Evolutionary conservation across 1,140 invertebrate species (phyloP).

Genomic region (Drosophila fuyamai): DNA sequence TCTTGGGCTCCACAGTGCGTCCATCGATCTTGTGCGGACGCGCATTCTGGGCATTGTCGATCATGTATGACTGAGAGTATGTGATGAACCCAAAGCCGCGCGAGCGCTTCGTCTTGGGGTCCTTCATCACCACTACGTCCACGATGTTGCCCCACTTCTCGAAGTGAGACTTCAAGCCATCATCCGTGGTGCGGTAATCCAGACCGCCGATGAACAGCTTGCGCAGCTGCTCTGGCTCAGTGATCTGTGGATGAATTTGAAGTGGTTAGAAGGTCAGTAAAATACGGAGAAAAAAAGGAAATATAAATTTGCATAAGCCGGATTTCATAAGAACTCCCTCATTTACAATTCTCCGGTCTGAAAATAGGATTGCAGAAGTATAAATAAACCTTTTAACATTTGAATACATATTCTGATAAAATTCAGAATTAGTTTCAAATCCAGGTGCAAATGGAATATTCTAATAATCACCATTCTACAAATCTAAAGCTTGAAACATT

Average conservation of each 20-base stretch:
- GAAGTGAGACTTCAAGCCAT: conserved; percentile 97
- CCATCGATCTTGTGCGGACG: conserved; percentile 90
- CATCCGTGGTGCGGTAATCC: conserved; percentile 98
- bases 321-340: background rate
- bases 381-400: background rate
- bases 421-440: background rate
- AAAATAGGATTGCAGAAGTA: background rate
- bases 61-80: conserved; percentile 95
- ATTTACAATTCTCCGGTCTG: background rate
- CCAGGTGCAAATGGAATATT: background rate
- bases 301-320: background rate
- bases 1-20: conserved; percentile 97
- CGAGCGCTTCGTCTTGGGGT: conserved; percentile 96
- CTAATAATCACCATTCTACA: no score
- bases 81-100: conserved; percentile 99
- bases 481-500: no score
- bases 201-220: conserved; percentile 99
- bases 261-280: background rate
- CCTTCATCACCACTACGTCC: conserved; percentile 99
- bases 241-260: conserved; percentile 49
- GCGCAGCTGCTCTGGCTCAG: conserved; percentile 96
- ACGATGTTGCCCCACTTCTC: conserved; percentile 99
- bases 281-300: background rate
- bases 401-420: background rate
- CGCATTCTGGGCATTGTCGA: conserved; percentile 96